Evolutionary conservation across 2,797 vertebrate genomes (phyloP).

Genomic region (Lepus townsendii): DNA sequence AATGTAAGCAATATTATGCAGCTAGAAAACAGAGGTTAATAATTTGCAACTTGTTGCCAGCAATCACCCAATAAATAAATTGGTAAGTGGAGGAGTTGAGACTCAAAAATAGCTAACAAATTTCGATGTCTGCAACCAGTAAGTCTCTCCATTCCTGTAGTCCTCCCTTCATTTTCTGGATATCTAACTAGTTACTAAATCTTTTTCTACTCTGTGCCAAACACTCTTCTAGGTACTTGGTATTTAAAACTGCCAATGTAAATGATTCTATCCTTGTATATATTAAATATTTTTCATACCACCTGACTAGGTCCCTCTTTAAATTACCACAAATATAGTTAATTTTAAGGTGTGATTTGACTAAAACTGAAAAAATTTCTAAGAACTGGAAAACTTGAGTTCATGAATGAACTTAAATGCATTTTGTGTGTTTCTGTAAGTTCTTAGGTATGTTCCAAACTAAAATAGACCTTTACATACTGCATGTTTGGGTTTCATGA

Average conservation of each 20-base stretch:
- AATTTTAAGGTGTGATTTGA: neutral
- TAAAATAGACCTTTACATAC: neutral
- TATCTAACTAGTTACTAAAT: neutral
- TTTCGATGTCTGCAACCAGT: neutral
- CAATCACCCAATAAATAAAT: neutral
- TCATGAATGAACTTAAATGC: neutral
- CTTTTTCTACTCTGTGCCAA: neutral
- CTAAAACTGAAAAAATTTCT: neutral
- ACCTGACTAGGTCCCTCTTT: neutral
- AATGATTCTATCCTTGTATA: neutral
- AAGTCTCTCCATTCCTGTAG: neutral
- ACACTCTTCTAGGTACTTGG: neutral
- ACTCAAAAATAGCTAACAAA: neutral
- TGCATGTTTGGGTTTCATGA: neutral
- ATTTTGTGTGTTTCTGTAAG: neutral
- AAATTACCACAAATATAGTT: neutral
- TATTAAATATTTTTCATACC: neutral
- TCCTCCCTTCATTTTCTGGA: neutral
- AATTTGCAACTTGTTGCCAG: constrained; percentile 13
- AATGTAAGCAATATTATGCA: neutral
- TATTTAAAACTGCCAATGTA: neutral
- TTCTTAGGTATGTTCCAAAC: neutral
- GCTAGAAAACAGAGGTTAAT: neutral
- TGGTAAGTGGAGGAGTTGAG: neutral
- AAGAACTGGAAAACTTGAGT: neutral